A percentile compares a stretch with the other conserved stretches of the same genome.
phyloP scores from a whole-genome alignment of 2,113 vertebrate genomes.

The Lagopus muta region DNA sequence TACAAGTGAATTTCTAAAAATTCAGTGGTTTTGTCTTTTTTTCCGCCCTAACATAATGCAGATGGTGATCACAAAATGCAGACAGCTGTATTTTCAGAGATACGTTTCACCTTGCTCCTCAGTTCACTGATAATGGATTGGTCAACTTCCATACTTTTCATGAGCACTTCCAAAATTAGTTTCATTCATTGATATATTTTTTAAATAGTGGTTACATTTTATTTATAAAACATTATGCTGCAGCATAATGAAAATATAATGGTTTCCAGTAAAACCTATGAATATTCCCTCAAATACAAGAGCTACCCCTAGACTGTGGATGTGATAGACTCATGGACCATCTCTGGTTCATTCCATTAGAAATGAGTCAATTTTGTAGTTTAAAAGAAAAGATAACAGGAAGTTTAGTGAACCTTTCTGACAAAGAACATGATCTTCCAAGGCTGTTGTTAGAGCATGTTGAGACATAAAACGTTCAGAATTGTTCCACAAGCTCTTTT shows the following conservation, averaged over 20 bases:
- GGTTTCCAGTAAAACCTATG: neutral
- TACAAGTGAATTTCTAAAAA: neutral
- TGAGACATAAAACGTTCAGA: neutral
- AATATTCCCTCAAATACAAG: neutral
- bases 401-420: neutral
- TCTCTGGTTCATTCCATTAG: neutral
- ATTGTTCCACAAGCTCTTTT: neutral
- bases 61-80: neutral
- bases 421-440: neutral
- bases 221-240: neutral
- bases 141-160: neutral
- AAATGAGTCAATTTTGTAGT: neutral
- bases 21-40: neutral
- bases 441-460: neutral
- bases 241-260: neutral
- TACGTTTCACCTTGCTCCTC: fast-evolving
- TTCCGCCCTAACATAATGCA: neutral
- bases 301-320: neutral
- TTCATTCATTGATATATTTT: neutral
- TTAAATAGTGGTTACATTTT: neutral
- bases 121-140: neutral
- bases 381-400: neutral
- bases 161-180: neutral
- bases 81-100: neutral
- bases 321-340: neutral